Conservation (phyloP, 2,797 vertebrate species). For the Distichodus sexfasciatus region DNA sequence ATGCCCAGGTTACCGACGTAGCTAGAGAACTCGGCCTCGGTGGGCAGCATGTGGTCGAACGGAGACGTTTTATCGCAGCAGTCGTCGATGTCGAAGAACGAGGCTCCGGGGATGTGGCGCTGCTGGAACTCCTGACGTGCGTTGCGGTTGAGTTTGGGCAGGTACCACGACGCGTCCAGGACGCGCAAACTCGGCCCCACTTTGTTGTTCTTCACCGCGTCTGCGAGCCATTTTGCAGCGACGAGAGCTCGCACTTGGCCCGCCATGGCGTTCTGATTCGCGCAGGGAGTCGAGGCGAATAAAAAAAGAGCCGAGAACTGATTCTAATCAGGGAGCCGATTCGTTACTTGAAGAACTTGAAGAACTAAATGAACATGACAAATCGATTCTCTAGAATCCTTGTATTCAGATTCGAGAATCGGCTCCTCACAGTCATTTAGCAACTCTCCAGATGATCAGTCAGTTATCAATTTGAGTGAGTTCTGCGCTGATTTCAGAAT, state of each 20-base stretch:
- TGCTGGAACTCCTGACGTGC: constrained; percentile 80
- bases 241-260: constrained; percentile 78
- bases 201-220: constrained; percentile 70
- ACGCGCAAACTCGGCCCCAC: constrained; percentile 78
- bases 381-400: background rate
- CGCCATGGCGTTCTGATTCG: constrained; percentile 79
- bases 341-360: no score
- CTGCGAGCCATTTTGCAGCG: constrained; percentile 81
- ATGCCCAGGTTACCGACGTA: constrained; percentile 85
- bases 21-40: constrained; percentile 70
- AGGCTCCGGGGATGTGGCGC: constrained; percentile 83
- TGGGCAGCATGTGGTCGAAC: constrained; percentile 87
- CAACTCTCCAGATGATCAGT: no score
- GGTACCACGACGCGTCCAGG: constrained; percentile 87
- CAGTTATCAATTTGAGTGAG: no score
- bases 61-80: constrained; percentile 77
- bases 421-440: no score
- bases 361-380: no score
- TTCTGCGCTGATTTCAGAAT: no score
- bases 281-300: no score
- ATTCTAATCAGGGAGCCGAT: background rate
- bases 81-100: constrained; percentile 88
- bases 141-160: constrained; percentile 77
- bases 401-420: no score
- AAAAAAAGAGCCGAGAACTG: background rate